Evolutionary conservation across 2,888 invertebrate genomes (phyloP), one percentile per base, ranked within the genome.

Genomic region (Drosophila neotestacea): DNA sequence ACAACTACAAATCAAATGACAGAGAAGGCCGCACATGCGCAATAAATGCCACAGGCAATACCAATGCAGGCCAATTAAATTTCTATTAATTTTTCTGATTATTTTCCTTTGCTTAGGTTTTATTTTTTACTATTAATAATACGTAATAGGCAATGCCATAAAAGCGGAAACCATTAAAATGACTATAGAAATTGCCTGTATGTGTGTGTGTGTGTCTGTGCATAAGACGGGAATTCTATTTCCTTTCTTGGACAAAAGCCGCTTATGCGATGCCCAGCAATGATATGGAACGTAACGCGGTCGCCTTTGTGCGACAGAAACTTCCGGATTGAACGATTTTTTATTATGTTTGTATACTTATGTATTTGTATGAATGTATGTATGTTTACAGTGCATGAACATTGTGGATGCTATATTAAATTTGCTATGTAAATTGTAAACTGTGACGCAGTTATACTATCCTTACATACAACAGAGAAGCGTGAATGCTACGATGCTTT

Each of bases 101-200:
- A 22, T 22, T 61, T 63, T 69, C 55, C 30, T 3, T 22, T 9
- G 10, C 13, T 47, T 30, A 10, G 2, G 4, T 10, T 52, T 44
- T 61, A 32, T 39, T 41, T 32, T 39, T 51, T 30, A 46, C 27
- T 58, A 61, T 60, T 69, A 36, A 64, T 62, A 64, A 73, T 67
- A 61, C 71, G 71, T 50, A 58, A 56, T 71, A 67, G 51, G 68
- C 70, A 78, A 71, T 74, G 61, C 79, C 81, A 81, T 79, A 78
- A 78, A 74, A 88, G 88, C 89, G 85, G 85, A 85, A 85, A 89
- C 83, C 80, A 85, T 85, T 85, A 85, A 85, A 85, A 83, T 80
- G 62, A 51, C 72, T 85, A 63, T 76, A 84, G 51, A 73, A 74
- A 77, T 70, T 76, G 60, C 61, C 39, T 9, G 32, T 34, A 11